Base-by-base conservation (phyloP, 2,113 vertebrate genomes). In the Epinephelus cyanopodus region DNA sequence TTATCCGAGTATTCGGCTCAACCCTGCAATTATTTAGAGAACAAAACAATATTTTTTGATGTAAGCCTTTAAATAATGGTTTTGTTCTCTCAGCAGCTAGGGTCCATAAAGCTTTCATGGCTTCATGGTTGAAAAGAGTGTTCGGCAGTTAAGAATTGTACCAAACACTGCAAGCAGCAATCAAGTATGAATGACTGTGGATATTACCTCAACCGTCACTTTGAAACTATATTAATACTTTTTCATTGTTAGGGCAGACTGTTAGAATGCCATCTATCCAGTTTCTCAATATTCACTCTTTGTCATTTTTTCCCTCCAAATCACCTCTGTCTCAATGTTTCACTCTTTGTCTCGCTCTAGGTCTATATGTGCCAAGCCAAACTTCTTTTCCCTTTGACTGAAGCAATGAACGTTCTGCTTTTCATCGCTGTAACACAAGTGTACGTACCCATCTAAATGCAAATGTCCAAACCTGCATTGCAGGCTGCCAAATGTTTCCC, bases 371-470 rank as follows among this genome's bases (percentile, higher is more conserved):
- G 33, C 79, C 72, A 39, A 61, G 6, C 47, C 6, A 60, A 81
- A 88, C 48, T 80, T 76, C 33, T 37, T 77, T 84, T 77, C 87
- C 81, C 67, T 45, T 69, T 62, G 78, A 85, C 87, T 60, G 74
- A 89, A 83, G 74, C 65, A 11, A 77, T 83, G 74, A 81, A 87
- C 81, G 86, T 88, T 93, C 87, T 88, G 74, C 81, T 81, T 71
- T 75, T 70, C 62, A 18, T 86, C 83, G 94, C 91, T 92, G 83
- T 93, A 94, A 93, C 91, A 92, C 78, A 89, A 91, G 89, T 93
- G 95, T 95, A 94, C 89, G 85, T 91, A 94, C 90, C 93, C 89
- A 96, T 97, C 95, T 96, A 96, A 97, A 97, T 97, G 96, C 95
- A 96, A 97, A 97, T 97, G 92, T 92, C 79, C 83, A 82, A 81